These are phyloP conservation scores for Dicrurus megarhynchus DNA, from an alignment of 2,113 vertebrate species.

Conservation along the genomic window DNA sequence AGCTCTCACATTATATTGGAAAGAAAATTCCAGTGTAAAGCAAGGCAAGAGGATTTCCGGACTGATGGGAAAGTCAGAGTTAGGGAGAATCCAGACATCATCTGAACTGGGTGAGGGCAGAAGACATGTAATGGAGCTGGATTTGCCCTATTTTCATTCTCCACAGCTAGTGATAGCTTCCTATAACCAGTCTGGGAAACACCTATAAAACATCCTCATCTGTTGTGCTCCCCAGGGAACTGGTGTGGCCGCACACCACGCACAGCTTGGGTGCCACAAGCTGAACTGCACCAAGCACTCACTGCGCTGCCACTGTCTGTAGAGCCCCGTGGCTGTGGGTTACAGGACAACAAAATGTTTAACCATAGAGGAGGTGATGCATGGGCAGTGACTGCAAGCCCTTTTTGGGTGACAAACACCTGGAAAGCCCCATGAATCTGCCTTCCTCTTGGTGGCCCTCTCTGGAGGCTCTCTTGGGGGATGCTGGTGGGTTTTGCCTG, in stretches of 20 bases:
- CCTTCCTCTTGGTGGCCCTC: neutral
- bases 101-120: neutral
- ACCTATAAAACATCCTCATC: neutral
- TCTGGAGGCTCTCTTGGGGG: neutral
- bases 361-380: neutral
- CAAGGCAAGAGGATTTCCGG: neutral
- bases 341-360: neutral
- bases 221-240: neutral
- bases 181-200: neutral
- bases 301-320: rapidly evolving
- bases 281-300: neutral
- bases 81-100: neutral
- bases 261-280: neutral
- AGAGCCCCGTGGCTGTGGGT: neutral
- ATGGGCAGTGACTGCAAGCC: neutral
- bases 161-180: neutral
- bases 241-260: neutral
- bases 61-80: neutral
- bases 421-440: neutral
- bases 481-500: neutral
- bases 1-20: neutral
- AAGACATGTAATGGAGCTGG: neutral
- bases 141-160: neutral
- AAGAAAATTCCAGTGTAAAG: neutral
- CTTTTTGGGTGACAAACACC: neutral